Evolutionary conservation across 2,797 vertebrate species (phyloP).

Genomic region (Nannoperca obscura): DNA sequence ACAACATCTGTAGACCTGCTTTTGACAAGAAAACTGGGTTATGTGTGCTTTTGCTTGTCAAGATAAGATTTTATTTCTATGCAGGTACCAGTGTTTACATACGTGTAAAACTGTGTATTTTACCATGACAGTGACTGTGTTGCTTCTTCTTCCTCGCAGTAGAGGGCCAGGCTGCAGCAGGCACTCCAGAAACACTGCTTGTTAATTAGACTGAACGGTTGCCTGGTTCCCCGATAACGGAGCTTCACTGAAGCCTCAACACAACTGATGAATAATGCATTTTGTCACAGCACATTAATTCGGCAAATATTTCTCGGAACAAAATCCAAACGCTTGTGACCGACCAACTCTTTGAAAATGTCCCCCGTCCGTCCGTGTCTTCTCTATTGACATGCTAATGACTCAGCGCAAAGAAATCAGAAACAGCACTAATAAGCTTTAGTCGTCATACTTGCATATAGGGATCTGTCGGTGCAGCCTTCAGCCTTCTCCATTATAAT

Average conservation of each 20-base stretch:
- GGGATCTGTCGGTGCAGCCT: slow-evolving; percentile 50
- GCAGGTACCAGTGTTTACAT: slow-evolving; percentile 10
- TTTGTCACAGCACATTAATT: slow-evolving; percentile 70
- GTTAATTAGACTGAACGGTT: slow-evolving; percentile 74
- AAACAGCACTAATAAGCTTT: slow-evolving; percentile 77
- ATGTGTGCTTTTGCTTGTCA: slow-evolving; percentile 24
- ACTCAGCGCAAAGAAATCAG: slow-evolving; percentile 56
- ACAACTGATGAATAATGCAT: slow-evolving; percentile 75
- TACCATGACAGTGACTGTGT: slow-evolving; percentile 5
- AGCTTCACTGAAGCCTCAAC: slow-evolving; percentile 54
- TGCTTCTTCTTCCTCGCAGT: slow-evolving; percentile 21
- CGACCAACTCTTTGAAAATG: slow-evolving; percentile 64
- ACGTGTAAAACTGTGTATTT: slow-evolving; percentile 28
- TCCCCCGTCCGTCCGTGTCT: slow-evolving; percentile 44
- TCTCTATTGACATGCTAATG: slow-evolving; percentile 77
- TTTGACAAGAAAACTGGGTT: slow-evolving; percentile 25
- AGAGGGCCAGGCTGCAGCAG: slow-evolving; percentile 47
- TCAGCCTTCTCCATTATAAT: slow-evolving; percentile 65
- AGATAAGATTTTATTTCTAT: slow-evolving; percentile 9
- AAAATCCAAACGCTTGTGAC: slow-evolving; percentile 67
- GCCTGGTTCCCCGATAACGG: slow-evolving; percentile 62
- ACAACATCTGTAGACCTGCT: slow-evolving; percentile 1
- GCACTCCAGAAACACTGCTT: slow-evolving; percentile 55
- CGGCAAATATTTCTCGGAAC: slow-evolving; percentile 69
- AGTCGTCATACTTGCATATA: slow-evolving; percentile 57